Base-by-base conservation (phyloP, 2,888 invertebrate species). In the Chloroclystis v-ata region DNA sequence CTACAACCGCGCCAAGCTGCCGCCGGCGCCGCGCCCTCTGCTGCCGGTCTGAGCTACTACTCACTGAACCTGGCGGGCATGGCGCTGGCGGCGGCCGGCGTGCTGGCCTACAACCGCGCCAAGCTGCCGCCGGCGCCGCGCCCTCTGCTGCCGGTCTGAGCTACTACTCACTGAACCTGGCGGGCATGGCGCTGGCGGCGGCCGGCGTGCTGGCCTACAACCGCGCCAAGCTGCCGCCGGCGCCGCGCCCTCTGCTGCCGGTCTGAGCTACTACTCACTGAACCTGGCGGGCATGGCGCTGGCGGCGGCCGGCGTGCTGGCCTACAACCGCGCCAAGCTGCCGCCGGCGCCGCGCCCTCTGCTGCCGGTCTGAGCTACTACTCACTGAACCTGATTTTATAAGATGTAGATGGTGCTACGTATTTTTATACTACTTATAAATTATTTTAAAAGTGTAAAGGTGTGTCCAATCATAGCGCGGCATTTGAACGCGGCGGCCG, bases 171-270 rank as follows among this genome's bases (percentile, higher is more conserved):
- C 79, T 92, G 40, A 98, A 98, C 83, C 85, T 97, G 59, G 89
- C 94, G 41, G 98, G 98, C 53, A 98, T 98, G 97, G 85, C 93
- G 54, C 78, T 96, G 62, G 97, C 98, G 33, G 93, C 97, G 59
- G 83, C 93, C 48, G 98, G 98, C 51, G 98, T 98, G 49, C 89
- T 98, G 33, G 91, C 91, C 56, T 98, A 98, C 82, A 97, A 98
- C 72, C 82, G 84, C 63, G 85, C 84, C 60, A 73, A 73, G 63
- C 56, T 70, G 32, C 50, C 45, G 25, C 39, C 33, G 10, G 8
- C 26, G 9, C 13, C 42, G 26, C 56, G 46, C 29, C 35, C 69
- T 30, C 65, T 63, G 56, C 65, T 77, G 62, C 73, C 78, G 32
- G 71, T 78, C n/a, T 78, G 74, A 79, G 12, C 29, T 12, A 10